These are phyloP conservation scores for Heteronetta atricapilla DNA, from an alignment of 2,113 vertebrate species.

Conservation along the genomic window DNA sequence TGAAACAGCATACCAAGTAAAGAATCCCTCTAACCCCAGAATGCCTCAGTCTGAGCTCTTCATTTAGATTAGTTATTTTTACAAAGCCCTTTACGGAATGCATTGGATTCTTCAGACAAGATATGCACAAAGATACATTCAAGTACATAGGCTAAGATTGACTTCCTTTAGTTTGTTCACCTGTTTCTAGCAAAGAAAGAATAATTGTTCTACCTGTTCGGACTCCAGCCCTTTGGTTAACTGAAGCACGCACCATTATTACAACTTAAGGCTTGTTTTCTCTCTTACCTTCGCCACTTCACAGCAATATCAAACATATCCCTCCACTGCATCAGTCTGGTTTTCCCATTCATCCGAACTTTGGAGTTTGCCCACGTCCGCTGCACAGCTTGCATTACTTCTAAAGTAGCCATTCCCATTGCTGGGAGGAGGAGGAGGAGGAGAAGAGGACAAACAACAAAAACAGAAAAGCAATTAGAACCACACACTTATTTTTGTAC, in stretches of 20 bases:
- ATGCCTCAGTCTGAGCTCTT: background rate
- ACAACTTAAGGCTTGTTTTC: background rate
- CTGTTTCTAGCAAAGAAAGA: background rate
- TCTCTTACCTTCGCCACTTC: constrained; percentile 92
- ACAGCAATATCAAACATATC: constrained; percentile 99
- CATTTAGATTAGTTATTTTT: background rate
- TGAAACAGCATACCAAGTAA: background rate
- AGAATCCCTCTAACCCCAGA: background rate
- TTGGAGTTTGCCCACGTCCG: constrained; percentile 96
- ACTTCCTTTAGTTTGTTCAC: background rate
- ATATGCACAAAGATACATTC: background rate
- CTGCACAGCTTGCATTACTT: constrained; percentile 97
- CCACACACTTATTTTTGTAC: background rate
- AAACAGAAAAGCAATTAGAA: background rate
- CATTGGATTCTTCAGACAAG: background rate
- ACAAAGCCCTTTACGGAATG: background rate
- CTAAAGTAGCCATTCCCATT: constrained; percentile 94
- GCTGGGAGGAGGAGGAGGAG: constrained; percentile 69
- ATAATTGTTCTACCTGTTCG: background rate
- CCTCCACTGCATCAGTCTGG: constrained; percentile 96
- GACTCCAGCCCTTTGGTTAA: background rate
- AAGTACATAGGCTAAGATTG: background rate
- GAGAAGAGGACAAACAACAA: background rate
- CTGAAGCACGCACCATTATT: background rate
- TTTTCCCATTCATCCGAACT: constrained; percentile 94